A percentile compares a stretch with the other conserved stretches of the same genome.
phyloP scores from a whole-genome alignment of 2,888 invertebrate genomes.

The Cheilosia scutellata region DNA sequence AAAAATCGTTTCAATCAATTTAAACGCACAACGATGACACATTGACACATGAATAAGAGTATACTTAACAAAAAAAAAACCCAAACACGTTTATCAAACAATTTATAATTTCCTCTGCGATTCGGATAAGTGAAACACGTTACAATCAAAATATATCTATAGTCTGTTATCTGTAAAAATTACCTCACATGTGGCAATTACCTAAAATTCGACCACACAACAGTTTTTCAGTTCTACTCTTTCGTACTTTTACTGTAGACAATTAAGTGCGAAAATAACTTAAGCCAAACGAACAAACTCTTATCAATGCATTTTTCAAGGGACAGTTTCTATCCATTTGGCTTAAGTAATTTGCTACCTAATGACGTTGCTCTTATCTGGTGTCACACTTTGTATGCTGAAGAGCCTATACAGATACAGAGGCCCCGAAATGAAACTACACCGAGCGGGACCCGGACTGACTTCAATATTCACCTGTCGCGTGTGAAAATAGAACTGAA shows the following conservation, averaged over 20 bases:
- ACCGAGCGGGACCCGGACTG: constrained; percentile 35
- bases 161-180: neutral
- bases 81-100: neutral
- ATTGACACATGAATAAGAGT: constrained; percentile 22
- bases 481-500: constrained; percentile 83
- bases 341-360: constrained; percentile 84
- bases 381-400: neutral
- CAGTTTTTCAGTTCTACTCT: neutral
- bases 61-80: neutral
- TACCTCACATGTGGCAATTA: constrained; percentile 4
- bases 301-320: constrained; percentile 76
- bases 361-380: constrained; percentile 27
- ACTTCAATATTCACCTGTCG: constrained; percentile 81
- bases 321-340: constrained; percentile 84
- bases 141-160: constrained; percentile 8
- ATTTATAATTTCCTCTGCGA: constrained; percentile 5
- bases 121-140: constrained; percentile 15
- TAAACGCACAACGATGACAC: constrained; percentile 21
- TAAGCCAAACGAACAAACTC: constrained; percentile 85
- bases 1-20: constrained; percentile 6
- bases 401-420: neutral
- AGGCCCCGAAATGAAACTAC: neutral
- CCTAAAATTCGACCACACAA: neutral
- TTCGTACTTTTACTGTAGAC: constrained; percentile 34
- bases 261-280: constrained; percentile 83